A percentile compares a stretch with the other conserved stretches of the same genome.
Evolutionary conservation across 2,888 invertebrate species (phyloP).

Genomic region (Drosophila gaucha): DNA sequence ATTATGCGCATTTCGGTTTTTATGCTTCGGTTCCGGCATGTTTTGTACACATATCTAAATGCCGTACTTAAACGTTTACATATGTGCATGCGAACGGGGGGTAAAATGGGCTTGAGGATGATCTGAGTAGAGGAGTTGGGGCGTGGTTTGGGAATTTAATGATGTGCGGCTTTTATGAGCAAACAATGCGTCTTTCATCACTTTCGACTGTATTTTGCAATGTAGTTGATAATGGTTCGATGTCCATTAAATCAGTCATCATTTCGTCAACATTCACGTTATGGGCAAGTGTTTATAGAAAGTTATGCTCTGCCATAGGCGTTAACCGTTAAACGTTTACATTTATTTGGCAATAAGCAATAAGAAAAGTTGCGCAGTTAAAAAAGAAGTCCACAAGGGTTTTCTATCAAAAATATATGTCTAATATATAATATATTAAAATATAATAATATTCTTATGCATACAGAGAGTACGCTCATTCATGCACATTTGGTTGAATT

Average conservation of each 20-base stretch:
- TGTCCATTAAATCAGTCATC: slow-evolving; percentile 72
- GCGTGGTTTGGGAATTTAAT: slow-evolving; percentile 53
- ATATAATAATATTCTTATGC: background rate
- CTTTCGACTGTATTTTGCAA: slow-evolving; percentile 58
- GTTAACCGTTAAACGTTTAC: slow-evolving; percentile 35
- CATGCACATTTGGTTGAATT: slow-evolving; percentile 3
- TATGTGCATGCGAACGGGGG: slow-evolving; percentile 40
- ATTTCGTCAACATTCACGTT: slow-evolving; percentile 41
- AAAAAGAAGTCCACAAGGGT: background rate
- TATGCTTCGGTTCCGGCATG: slow-evolving; percentile 75
- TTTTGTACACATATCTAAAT: slow-evolving; percentile 76
- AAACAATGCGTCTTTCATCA: slow-evolving; percentile 68
- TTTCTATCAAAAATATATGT: background rate
- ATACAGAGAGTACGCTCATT: background rate
- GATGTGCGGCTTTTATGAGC: slow-evolving; percentile 70
- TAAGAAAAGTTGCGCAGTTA: slow-evolving; percentile 4
- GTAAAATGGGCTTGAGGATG: slow-evolving; percentile 29
- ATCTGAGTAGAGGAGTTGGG: slow-evolving; percentile 28
- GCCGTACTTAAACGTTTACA: slow-evolving; percentile 76
- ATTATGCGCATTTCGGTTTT: slow-evolving; percentile 76
- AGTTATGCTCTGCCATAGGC: slow-evolving; percentile 17
- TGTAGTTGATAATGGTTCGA: slow-evolving; percentile 66
- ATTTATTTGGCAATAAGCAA: slow-evolving; percentile 18
- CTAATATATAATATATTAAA: background rate
- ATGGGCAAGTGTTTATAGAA: slow-evolving; percentile 18